phyloP scores from a whole-genome alignment of 2,888 invertebrate species.

The Tenthredo amoena region DNA sequence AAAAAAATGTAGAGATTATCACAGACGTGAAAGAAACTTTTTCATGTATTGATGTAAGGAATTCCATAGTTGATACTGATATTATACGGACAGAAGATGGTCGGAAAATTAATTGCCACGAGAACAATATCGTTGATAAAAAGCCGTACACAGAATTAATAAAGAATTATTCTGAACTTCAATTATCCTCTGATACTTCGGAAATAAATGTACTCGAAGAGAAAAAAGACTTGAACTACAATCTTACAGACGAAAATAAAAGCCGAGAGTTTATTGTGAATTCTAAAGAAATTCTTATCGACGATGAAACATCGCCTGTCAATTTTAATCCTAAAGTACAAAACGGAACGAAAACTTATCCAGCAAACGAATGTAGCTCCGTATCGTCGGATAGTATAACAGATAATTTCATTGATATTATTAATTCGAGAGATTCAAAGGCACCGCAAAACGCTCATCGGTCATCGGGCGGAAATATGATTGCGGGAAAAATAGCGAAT shows the following conservation, averaged over 20 bases:
- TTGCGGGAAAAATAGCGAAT: not conserved
- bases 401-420: not conserved
- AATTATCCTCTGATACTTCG: slow-evolving; percentile 22
- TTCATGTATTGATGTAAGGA: not conserved
- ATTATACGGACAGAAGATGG: not conserved
- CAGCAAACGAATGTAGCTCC: not conserved
- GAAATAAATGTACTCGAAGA: not conserved
- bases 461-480: not conserved
- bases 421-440: not conserved
- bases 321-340: slow-evolving; percentile 1
- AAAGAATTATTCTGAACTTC: slow-evolving; percentile 21
- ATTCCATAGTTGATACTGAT: slow-evolving; percentile 9
- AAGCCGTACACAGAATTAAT: slow-evolving; percentile 6
- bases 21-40: slow-evolving; percentile 7
- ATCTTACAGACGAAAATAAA: slow-evolving; percentile 24
- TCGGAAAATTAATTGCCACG: not conserved
- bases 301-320: slow-evolving; percentile 8
- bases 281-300: slow-evolving; percentile 35
- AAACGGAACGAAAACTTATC: not conserved
- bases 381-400: slow-evolving; percentile 3
- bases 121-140: not conserved
- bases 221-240: slow-evolving; percentile 16
- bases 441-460: not conserved
- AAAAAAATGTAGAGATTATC: slow-evolving; percentile 38
- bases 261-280: not conserved